Percentiles rank a stretch among this genome's conserved stretches.
These are phyloP conservation scores for Bombus turneri DNA, from an alignment of 1,140 invertebrate genomes.

Conservation along the genomic window DNA sequence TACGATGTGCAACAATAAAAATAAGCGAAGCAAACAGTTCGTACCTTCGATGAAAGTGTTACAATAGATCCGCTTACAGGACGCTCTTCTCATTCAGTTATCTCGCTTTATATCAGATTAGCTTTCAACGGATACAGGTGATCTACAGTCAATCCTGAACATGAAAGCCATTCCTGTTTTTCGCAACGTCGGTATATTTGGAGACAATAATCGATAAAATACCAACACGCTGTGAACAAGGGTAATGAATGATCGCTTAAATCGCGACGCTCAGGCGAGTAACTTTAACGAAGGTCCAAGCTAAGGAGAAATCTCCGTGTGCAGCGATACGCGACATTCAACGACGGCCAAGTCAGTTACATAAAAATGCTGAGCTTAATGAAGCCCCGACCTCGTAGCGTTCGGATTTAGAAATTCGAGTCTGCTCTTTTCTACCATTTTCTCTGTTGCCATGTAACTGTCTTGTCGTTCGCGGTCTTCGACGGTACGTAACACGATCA, in stretches of 20 bases:
- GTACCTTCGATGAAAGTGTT: background rate
- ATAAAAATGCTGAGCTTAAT: conserved; percentile 75
- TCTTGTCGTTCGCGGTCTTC: conserved; percentile 48
- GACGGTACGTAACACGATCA: conserved; percentile 31
- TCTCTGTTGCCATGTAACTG: conserved; percentile 30
- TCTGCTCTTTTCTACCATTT: conserved; percentile 33
- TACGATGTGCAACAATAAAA: background rate
- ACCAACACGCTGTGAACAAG: rapidly evolving
- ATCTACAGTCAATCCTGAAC: background rate
- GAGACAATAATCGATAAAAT: background rate
- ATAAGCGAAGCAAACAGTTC: background rate
- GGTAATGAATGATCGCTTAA: background rate
- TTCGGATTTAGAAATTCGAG: conserved; percentile 57
- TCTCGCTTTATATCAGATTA: conserved; percentile 45
- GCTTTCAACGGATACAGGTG: background rate
- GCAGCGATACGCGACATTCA: conserved; percentile 64
- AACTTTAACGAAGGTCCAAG: conserved; percentile 1
- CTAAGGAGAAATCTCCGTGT: background rate
- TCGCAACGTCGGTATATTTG: background rate
- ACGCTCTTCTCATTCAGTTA: conserved; percentile 14
- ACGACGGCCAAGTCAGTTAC: conserved; percentile 61
- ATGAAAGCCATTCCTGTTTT: background rate
- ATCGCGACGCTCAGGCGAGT: background rate
- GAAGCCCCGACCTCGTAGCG: conserved; percentile 68
- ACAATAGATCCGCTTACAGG: conserved; percentile 10